Evolutionary conservation across 2,797 vertebrate species (phyloP).

Genomic region (Pangasius krempfi): DNA sequence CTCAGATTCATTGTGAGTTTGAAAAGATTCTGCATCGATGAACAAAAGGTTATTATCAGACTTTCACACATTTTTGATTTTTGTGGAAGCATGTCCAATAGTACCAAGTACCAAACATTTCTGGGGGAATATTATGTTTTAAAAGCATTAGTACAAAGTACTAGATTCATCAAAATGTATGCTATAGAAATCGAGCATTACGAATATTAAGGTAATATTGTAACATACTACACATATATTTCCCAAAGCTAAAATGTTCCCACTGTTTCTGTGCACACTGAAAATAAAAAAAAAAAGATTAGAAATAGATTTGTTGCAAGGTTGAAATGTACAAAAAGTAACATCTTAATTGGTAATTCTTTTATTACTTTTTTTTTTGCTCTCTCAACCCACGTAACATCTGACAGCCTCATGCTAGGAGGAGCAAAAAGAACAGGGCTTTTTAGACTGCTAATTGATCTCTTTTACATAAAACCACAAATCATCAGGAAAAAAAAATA

Average conservation of each 20-base stretch:
- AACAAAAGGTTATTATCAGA: not conserved
- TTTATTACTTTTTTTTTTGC: conserved; percentile 32
- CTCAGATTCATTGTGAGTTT: not conserved
- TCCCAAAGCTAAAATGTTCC: not conserved
- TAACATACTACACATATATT: not conserved
- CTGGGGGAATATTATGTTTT: not conserved
- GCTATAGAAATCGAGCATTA: not conserved
- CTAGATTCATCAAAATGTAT: not conserved
- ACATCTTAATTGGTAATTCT: conserved; percentile 49
- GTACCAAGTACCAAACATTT: not conserved
- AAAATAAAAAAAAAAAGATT: not conserved
- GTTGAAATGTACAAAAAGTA: conserved; percentile 43
- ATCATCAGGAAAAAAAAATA: conserved; percentile 25
- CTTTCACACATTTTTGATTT: not conserved
- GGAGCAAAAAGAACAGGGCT: conserved; percentile 33
- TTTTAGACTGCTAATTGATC: conserved; percentile 54
- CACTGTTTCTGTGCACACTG: not conserved
- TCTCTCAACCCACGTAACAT: conserved; percentile 43
- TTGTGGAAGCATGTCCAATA: not conserved
- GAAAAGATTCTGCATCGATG: not conserved
- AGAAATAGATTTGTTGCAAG: conserved; percentile 38
- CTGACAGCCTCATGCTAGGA: conserved; percentile 36
- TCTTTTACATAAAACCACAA: conserved; percentile 43
- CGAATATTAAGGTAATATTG: not conserved
- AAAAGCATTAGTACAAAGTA: not conserved